Percentiles rank a stretch among this genome's conserved stretches.
Conservation (phyloP, 1,140 invertebrate species). For the Drosophila kanapiae region DNA sequence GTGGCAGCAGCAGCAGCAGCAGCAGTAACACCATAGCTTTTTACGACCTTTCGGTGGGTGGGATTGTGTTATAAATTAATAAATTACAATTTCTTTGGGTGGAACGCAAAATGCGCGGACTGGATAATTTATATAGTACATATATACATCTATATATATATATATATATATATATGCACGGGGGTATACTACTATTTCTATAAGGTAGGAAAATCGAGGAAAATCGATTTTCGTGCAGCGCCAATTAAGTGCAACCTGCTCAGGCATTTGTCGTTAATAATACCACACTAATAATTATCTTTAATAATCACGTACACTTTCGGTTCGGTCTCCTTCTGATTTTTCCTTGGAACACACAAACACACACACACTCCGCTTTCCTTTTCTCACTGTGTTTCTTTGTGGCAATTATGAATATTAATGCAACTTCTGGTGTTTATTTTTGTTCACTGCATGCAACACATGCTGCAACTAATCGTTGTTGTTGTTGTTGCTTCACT, state of each 20-base stretch:
- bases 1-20: conserved; percentile 6
- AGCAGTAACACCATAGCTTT: conserved; percentile 55
- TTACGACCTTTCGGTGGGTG: conserved; percentile 55
- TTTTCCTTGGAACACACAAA: not conserved
- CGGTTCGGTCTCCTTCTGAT: conserved; percentile 30
- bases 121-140: conserved; percentile 42
- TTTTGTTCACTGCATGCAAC: conserved; percentile 66
- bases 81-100: conserved; percentile 76
- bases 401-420: conserved; percentile 19
- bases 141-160: conserved; percentile 10
- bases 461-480: conserved; percentile 51
- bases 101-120: conserved; percentile 53
- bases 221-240: conserved; percentile 67
- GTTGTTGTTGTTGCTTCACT: conserved; percentile 19
- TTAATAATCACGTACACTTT: conserved; percentile 60
- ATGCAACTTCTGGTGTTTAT: conserved; percentile 32
- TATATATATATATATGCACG: conserved; percentile 6
- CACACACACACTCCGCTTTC: conserved; percentile 1
- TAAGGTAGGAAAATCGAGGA: conserved; percentile 32
- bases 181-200: conserved; percentile 45
- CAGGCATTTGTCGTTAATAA: conserved; percentile 64
- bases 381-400: conserved; percentile 18
- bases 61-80: conserved; percentile 77
- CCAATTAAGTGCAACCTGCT: conserved; percentile 58
- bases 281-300: conserved; percentile 60